Conservation (phyloP, 2,888 invertebrate genomes). For the Xanthorhoe spadicearia region DNA sequence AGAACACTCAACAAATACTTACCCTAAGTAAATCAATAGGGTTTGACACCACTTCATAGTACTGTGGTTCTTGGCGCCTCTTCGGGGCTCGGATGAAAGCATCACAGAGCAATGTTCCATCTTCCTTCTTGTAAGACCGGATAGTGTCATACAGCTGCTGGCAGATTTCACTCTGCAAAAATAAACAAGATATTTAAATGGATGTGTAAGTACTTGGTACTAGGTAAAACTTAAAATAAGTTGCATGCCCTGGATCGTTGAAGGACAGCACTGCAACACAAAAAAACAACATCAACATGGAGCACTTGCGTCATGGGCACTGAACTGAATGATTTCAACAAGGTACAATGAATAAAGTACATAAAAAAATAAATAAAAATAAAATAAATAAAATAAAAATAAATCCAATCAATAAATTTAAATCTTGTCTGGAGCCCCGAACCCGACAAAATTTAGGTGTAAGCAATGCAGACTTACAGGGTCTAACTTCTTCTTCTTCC, state of each 20-base stretch:
- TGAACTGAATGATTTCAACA: no score
- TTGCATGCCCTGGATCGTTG: no score
- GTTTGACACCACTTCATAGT: conserved; percentile 95
- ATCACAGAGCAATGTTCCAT: conserved; percentile 95
- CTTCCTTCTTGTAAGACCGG: conserved; percentile 95
- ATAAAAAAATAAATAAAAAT: no score
- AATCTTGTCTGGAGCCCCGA: no score
- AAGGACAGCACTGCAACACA: no score
- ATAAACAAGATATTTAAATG: conserved; percentile 46
- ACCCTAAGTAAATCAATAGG: conserved; percentile 96
- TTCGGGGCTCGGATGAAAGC: conserved; percentile 98
- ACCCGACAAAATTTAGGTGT: background rate
- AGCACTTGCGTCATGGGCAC: no score
- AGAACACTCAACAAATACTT: conserved; percentile 44
- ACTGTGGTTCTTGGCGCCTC: conserved; percentile 94
- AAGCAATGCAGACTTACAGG: conserved; percentile 83
- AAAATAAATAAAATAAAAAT: no score
- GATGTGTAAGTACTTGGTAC: no score
- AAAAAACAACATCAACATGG: no score
- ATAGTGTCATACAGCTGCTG: conserved; percentile 97
- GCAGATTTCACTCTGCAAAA: conserved; percentile 89
- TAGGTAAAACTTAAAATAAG: no score
- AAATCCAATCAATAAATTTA: no score
- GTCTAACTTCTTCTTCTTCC: conserved; percentile 90
- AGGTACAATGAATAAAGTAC: no score